Evolutionary conservation across 1,140 invertebrate species (phyloP), one percentile per base, ranked within the genome.

Genomic region (Bombyx mandarina): DNA sequence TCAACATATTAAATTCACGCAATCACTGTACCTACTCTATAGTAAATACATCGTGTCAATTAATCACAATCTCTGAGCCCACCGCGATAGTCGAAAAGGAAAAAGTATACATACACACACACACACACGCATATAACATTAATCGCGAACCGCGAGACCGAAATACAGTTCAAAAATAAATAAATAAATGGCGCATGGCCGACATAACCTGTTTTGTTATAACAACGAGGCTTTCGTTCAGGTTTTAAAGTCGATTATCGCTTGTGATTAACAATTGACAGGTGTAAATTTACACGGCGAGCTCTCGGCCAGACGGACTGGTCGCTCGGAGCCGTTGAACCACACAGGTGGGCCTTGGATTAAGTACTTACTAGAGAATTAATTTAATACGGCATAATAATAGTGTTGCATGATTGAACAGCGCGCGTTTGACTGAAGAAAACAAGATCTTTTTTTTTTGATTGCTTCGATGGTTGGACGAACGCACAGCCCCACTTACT

Each of bases 251-350:
- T 71, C 60, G 65, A 71, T 52, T 77, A 69, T 82, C 66, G 79
- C 59, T 12, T 70, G 65, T 65, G 56, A 60, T 65, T 51, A 60
- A 63, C 51, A 63, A 66, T 66, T 65, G 73, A 75, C 73, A 73
- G 66, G 71, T 77, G 75, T 79, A 78, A 76, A 79, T 75, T 71
- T 71, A 79, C 67, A 66, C 66, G 69, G 74, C 73, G 55, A 62
- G 66, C 71, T 75, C 76, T 75, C 76, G 79, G 82, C 82, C 75
- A 79, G 82, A 81, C 68, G 62, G 63, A 84, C 82, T 81, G 79
- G 82, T 81, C 67, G 67, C 59, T 52, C 81, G 82, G 80, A 79
- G 82, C 73, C 82, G 82, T 76, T 85, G 82, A 85, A 85, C 82
- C 69, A 69, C 69, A 71, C 79, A 82, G 75, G 75, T 79, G 79